Evolutionary conservation across 1,140 invertebrate species (phyloP), one percentile per base, ranked within the genome.

Genomic region (Nasonia giraulti): DNA sequence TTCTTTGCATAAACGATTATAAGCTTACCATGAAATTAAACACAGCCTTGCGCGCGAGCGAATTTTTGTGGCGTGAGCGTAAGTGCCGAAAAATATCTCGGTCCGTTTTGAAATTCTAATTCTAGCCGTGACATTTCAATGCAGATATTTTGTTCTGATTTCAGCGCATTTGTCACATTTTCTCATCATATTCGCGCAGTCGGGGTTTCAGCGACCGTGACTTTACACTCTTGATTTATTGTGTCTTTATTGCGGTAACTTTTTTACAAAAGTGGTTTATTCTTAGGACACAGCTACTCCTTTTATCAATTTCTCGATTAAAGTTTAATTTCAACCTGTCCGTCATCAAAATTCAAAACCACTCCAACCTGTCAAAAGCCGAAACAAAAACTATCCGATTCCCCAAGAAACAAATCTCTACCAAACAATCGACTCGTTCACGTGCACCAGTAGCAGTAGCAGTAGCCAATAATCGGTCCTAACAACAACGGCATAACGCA

Each of bases 361-460:
- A 23, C 37, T n/a, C 4, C 11, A 27, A 44, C 8, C 62, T 20
- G 11, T 23, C 27, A 73, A 50, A n/a, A 10, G 37, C 23, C 23
- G 20, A 82, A 82, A 55, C 27, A 82, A 73, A 50, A 71, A 33
- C 33, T 4, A 77, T 17, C 20, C 27, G 20, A 77, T 50, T 10
- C 8, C 20, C 23, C 27, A 47, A 0, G 0, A 71, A 14, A 47
- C 2, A 8, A 40, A 27, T 11, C 5, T 44, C 44, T 77, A 76
- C 73, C 81, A 12, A 47, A 37, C 71, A 83, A 76, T 83, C 50
- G 50, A 75, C 37, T 76, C 55, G 31, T 83, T 83, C 86, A 87
- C 80, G 87, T 89, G 87, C 88, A 87, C 87, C 85, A 87, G 89
- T 4, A 71, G 20, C 20, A 37, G 33, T 37, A 37, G 33, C 33